Evolutionary conservation across 2,888 invertebrate species (phyloP), one percentile per base, ranked within the genome.

Genomic region (Andrena hattorfiana): DNA sequence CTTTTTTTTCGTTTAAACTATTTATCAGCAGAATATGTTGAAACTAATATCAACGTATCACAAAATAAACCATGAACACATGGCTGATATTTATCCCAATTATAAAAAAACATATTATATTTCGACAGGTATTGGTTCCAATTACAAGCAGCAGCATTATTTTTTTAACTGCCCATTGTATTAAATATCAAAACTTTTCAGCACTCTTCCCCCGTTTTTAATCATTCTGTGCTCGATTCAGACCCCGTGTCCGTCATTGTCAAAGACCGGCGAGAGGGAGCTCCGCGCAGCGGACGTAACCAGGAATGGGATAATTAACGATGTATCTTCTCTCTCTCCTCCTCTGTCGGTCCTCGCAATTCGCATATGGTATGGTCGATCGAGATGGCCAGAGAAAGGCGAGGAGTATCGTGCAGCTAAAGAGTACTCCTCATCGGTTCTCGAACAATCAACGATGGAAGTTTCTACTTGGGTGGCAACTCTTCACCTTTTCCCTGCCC

Each of bases 391-490:
- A 66, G 69, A 83, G 77, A 80, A 75, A 72, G 77, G 59, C 75
- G 79, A 85, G 71, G 83, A 72, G 79, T 73, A 75, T 76, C 81
- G 78, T 77, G 82, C 64, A 66, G 62, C 64, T 42, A 71, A 67
- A 35, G 73, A 67, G 77, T 42, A 42, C 42, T 42, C 76, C 68
- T 75, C 71, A 42, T 60, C 74, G 84, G 83, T 82, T 87, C 84
- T 71, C 72, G 88, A 88, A 90, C 90, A 91, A 91, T 90, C 91
- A 89, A 77, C 88, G 83, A 85, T 88, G 88, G 89, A 90, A 89
- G 85, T 84, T 78, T 85, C 91, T 84, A 89, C 91, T 86, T 91
- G 91, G 90, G 91, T 91, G 90, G 91, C 85, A 86, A 83, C 81
- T 77, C 86, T 80, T 84, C 85, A 79, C 75, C 83, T 81, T 75